Evolutionary conservation across 2,113 vertebrate species (phyloP).

Genomic region (Onychostoma macrolepis): DNA sequence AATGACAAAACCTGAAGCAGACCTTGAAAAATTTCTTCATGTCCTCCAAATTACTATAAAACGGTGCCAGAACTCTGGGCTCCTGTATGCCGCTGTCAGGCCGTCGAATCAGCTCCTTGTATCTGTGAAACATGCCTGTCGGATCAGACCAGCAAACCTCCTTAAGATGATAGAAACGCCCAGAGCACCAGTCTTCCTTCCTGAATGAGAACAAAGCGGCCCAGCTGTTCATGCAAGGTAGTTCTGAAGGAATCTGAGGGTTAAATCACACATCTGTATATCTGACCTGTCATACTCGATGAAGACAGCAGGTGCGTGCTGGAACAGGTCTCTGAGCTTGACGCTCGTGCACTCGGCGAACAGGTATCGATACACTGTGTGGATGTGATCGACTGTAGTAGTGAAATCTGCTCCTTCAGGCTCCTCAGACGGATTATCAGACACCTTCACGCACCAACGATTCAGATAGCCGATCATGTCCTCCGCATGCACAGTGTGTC

Average conservation of each 20-base stretch:
- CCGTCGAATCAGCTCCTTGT: constrained; percentile 59
- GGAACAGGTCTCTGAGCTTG: constrained; percentile 74
- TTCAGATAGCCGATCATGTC: constrained; percentile 74
- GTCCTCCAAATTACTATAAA: constrained; percentile 62
- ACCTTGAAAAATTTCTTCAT: constrained; percentile 77
- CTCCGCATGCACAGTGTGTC: constrained; percentile 65
- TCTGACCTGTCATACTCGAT: constrained; percentile 69
- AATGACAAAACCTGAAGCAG: neutral
- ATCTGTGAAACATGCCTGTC: constrained; percentile 75
- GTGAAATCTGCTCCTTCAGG: constrained; percentile 67
- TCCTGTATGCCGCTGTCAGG: constrained; percentile 63
- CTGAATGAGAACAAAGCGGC: constrained; percentile 51
- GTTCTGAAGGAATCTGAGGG: neutral
- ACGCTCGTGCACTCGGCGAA: constrained; percentile 60
- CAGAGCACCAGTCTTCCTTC: constrained; percentile 62
- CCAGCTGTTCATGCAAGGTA: neutral
- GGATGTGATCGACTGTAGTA: constrained; percentile 71
- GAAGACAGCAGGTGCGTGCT: constrained; percentile 75
- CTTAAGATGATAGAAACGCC: constrained; percentile 77
- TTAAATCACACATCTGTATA: neutral
- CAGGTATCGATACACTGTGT: constrained; percentile 73
- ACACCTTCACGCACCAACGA: constrained; percentile 68
- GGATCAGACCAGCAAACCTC: constrained; percentile 80
- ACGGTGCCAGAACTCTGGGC: constrained; percentile 71
- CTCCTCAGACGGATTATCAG: constrained; percentile 26